A percentile compares a stretch with the other conserved stretches of the same genome.
phyloP scores from a whole-genome alignment of 2,113 vertebrate species.

The Stegostoma tigrinum region DNA sequence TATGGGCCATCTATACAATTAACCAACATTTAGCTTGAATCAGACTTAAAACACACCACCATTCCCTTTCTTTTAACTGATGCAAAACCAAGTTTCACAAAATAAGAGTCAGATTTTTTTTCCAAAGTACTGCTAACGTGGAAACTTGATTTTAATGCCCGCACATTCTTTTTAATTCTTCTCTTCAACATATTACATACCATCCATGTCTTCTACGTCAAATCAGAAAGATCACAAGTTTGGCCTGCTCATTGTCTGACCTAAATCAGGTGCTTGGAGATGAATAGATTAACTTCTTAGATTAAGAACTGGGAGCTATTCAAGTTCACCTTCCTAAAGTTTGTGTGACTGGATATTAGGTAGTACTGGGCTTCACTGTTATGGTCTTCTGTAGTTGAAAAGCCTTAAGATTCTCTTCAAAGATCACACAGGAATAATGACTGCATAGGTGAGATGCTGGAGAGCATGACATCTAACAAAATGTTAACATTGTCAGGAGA shows the following conservation, averaged over 20 bases:
- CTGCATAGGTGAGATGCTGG: background rate
- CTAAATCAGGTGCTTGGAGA: background rate
- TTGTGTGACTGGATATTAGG: background rate
- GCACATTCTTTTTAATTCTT: background rate
- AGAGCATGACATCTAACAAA: background rate
- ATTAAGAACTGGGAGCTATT: background rate
- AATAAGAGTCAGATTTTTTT: background rate
- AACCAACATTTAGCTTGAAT: background rate
- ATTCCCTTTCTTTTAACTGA: background rate
- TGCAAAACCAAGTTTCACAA: background rate
- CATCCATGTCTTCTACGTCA: background rate
- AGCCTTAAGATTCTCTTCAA: background rate
- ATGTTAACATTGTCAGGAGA: background rate
- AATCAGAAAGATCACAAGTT: background rate
- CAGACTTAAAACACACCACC: background rate
- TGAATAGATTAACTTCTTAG: background rate
- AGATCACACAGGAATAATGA: background rate
- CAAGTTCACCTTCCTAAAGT: background rate
- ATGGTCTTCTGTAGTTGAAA: background rate
- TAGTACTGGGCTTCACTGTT: background rate
- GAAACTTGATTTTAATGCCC: background rate
- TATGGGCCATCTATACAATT: background rate
- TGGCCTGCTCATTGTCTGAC: background rate
- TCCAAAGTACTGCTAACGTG: background rate
- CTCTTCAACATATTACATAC: background rate